These are phyloP conservation scores for Ceryle rudis DNA, from an alignment of 2,797 vertebrate species.

Conservation along the genomic window DNA sequence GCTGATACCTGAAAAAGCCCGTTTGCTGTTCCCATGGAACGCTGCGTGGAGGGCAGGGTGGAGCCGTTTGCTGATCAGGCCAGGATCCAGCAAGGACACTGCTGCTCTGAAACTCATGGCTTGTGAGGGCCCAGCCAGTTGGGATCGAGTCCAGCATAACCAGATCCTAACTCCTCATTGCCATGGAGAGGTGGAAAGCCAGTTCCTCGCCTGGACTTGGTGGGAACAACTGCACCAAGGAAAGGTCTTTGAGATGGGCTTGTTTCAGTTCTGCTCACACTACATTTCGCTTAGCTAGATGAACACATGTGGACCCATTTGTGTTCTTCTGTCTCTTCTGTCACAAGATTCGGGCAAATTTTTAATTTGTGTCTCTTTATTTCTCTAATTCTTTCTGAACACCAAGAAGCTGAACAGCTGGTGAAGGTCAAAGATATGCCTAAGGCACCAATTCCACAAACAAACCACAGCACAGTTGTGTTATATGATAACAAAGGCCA, in stretches of 20 bases:
- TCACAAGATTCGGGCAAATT: background rate
- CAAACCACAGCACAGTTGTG: background rate
- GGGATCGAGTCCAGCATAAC: fast-evolving
- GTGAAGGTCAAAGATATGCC: background rate
- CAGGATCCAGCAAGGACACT: background rate
- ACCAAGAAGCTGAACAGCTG: background rate
- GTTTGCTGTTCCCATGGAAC: background rate
- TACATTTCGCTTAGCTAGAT: background rate
- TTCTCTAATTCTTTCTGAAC: background rate
- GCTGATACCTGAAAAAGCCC: constrained; percentile 43
- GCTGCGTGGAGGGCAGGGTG: background rate
- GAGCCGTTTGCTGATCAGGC: background rate
- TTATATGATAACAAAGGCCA: background rate
- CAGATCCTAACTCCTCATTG: background rate
- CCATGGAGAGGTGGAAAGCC: background rate
- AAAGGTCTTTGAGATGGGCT: background rate
- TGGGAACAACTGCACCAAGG: background rate
- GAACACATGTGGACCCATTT: fast-evolving
- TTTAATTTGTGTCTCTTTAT: background rate
- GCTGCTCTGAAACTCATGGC: background rate
- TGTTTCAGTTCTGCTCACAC: background rate
- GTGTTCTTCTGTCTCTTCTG: background rate
- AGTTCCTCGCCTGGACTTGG: background rate
- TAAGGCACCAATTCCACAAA: background rate
- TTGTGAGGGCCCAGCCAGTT: fast-evolving